Evolutionary conservation across 2,888 invertebrate genomes (phyloP), one percentile per base, ranked within the genome.

Genomic region (Macaria liturata): DNA sequence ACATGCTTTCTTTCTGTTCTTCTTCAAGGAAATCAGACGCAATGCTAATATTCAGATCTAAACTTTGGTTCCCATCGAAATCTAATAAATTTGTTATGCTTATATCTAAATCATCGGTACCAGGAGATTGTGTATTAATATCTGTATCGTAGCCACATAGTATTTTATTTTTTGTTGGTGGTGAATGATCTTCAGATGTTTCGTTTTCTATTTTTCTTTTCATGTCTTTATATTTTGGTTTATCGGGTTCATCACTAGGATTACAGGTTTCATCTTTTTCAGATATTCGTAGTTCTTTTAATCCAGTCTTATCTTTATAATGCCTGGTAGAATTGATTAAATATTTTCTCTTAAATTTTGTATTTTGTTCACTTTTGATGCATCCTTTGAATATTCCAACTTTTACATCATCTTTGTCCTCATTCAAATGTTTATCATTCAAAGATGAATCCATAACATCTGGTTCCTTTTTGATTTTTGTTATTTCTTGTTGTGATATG

Each of bases 61-160:
- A 8, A 43, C 57, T 58, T 51, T 56, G 20, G 55, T 34, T 45
- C 30, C 57, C 54, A 40, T 40, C 61, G 40, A 32, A 55, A 49
- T 54, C 51, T 46, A 54, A 45, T 47, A 43, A 40, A 46, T 63
- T 52, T 37, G 66, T 57, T 49, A 67, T 46, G 32, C 61, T 57
- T 47, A 65, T 54, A 45, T 64, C 62, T 4, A 50, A 7, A 20
- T 55, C 57, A 47, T 57, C 50, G 37, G 6, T 37, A 37, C 4
- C 34, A 37, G 34, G 34, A 37, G 34, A 2, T 37, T 2, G 34
- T 37, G 7, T 1, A 37, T 4, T 34, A 4, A 4, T 34, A 4
- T 37, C 34, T 37, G 1, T 37, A 2, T 6, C 34, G 7, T 37
- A 0, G 4, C 34, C 34, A 37, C 7, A 6, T 6, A 37, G 5